These are phyloP conservation scores for Lutjanus argentimaculatus DNA, from an alignment of 2,797 vertebrate genomes.

Conservation along the genomic window DNA sequence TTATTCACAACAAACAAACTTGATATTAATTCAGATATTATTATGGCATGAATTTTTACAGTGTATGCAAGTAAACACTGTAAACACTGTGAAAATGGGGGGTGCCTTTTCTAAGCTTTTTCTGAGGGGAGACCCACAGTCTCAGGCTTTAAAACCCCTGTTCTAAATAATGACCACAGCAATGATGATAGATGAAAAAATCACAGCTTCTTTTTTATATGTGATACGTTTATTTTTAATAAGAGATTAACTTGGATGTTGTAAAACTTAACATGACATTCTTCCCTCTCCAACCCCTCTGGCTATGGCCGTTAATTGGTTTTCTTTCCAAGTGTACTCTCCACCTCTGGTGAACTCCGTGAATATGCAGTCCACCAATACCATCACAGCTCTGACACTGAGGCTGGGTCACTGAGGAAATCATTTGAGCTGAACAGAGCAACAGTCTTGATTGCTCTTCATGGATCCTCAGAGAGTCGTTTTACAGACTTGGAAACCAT, in stretches of 20 bases:
- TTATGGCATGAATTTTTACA: too few relatives aligned
- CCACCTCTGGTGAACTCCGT: conserved; percentile 41
- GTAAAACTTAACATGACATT: conserved; percentile 1
- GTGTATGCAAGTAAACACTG: too few relatives aligned
- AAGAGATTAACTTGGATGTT: neutral
- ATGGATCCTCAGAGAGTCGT: conserved; percentile 51
- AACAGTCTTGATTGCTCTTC: conserved; percentile 50
- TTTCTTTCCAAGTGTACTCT: conserved; percentile 40
- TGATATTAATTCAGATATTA: too few relatives aligned
- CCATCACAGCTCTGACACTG: conserved; percentile 36
- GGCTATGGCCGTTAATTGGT: conserved; percentile 33
- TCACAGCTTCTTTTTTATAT: neutral
- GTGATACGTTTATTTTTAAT: neutral
- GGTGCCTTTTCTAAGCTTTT: too few relatives aligned
- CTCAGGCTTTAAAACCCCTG: too few relatives aligned
- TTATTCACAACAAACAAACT: too few relatives aligned
- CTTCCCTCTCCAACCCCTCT: neutral
- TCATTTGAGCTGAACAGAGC: conserved; percentile 60
- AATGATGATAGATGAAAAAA: neutral
- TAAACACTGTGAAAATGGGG: too few relatives aligned
- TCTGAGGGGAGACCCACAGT: too few relatives aligned
- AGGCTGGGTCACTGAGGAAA: conserved; percentile 54
- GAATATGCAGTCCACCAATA: conserved; percentile 40
- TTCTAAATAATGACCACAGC: neutral
- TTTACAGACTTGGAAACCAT: conserved; percentile 63